Conservation (phyloP, 64 coral and sea anemone genomes). For the Acropora yongei region DNA sequence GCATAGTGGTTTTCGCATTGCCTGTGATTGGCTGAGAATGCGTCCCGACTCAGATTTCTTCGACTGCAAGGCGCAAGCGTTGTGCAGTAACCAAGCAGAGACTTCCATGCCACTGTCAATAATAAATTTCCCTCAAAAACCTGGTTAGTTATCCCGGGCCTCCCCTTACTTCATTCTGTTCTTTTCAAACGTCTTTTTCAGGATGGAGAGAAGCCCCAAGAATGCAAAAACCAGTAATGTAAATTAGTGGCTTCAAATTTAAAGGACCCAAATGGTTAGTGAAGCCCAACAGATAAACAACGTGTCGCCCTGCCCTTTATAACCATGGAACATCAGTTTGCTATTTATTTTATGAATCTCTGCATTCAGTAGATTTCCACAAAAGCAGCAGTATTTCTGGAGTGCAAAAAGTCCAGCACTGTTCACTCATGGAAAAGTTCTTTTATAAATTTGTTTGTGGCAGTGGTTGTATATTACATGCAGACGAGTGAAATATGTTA, state of each 20-base stretch:
- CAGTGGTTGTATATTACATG: neutral
- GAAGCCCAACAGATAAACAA: neutral
- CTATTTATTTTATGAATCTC: conserved; percentile 30
- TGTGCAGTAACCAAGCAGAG: too few relatives aligned
- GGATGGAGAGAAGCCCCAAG: conserved; percentile 64
- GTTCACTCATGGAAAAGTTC: neutral
- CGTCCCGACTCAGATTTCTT: too few relatives aligned
- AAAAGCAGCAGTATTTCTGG: neutral
- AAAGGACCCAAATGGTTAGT: neutral
- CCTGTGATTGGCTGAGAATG: too few relatives aligned
- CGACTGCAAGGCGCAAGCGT: too few relatives aligned
- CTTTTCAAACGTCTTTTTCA: neutral
- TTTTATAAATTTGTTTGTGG: neutral
- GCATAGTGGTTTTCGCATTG: too few relatives aligned
- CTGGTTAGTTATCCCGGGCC: too few relatives aligned
- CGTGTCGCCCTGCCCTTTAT: neutral
- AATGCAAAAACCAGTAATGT: conserved; percentile 61
- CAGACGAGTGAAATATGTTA: neutral
- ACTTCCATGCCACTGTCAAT: neutral
- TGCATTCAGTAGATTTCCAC: neutral
- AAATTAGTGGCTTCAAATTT: neutral
- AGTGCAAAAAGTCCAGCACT: neutral
- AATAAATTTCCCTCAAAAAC: too few relatives aligned
- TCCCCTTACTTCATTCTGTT: neutral
- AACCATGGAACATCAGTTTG: neutral